Base-by-base conservation (phyloP, 2,888 invertebrate genomes). In the Macrophya alboannulata region DNA sequence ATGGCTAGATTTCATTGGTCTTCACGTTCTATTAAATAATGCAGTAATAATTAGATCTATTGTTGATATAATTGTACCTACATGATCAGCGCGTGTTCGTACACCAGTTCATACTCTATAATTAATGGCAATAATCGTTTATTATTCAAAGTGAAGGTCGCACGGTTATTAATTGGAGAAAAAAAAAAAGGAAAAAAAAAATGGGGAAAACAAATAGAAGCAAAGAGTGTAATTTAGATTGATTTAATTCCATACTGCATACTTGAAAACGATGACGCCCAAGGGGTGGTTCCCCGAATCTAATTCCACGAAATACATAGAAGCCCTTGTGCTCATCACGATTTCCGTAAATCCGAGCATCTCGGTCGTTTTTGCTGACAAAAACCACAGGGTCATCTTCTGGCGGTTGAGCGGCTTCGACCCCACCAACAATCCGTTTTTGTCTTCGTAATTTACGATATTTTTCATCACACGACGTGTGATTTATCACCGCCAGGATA, bases 271-370 rank as follows among this genome's bases (percentile, higher is more conserved):
- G 93, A 87, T 95, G 92, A n/a, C 92, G 90, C 4, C 95, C 95
- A 9, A 94, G 92, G 0, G 96, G 96, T 0, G 96, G 94, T 86
- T 95, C 93, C 0, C 95, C 96, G 90, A 95, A 97, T 92, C 96
- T 95, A 87, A 98, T 95, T 2, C 97, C 97, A 86, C 95, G 95
- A 90, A 97, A 97, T 40, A 95, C 95, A 88, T 97, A 97, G 90
- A 96, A 95, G 87, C 95, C 95, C 4, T 94, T 95, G 2, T 93
- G 93, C 10, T 94, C 93, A 91, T 97, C 96, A 88, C 96, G 95
- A 85, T 94, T 92, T 21, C 97, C 97, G 89, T 95, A 95, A 45
- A 97, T 92, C 45, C 96, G 94, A 0, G 96, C 95, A 89, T 96
- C 95, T 71, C 94, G 95, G 65, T 95, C 96, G 85, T 95, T 95